A percentile compares a stretch with the other conserved stretches of the same genome.
phyloP scores from a whole-genome alignment of 2,797 vertebrate genomes.

The Sciurus vulgaris region DNA sequence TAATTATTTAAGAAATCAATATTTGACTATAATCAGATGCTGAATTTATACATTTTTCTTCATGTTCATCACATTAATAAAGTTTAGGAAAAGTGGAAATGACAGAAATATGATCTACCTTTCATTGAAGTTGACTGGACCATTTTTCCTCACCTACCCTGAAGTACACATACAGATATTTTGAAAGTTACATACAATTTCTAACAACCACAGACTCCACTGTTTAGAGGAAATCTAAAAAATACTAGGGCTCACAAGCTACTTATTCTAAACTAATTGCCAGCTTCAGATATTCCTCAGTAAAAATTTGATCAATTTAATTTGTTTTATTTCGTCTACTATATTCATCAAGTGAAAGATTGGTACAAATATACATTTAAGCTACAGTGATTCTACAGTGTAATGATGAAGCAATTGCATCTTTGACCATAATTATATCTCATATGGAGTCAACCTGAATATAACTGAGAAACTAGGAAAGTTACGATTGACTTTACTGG shows the following conservation, averaged over 20 bases:
- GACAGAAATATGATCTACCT: not conserved
- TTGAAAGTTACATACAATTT: not conserved
- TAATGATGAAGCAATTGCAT: conserved; percentile 53
- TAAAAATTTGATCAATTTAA: conserved; percentile 43
- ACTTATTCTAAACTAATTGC: conserved; percentile 42
- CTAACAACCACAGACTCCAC: not conserved
- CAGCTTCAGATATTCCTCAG: conserved; percentile 43
- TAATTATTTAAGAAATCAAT: not conserved
- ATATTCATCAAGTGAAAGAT: conserved; percentile 55
- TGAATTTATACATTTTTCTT: not conserved
- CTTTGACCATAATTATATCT: conserved; percentile 66
- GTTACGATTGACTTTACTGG: conserved; percentile 72
- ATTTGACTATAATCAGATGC: not conserved
- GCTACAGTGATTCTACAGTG: conserved; percentile 11
- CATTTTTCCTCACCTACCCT: not conserved
- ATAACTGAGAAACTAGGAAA: conserved; percentile 65
- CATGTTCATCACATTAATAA: not conserved
- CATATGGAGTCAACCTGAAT: conserved; percentile 65
- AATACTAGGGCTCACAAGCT: not conserved
- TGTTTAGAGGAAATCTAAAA: conserved; percentile 29
- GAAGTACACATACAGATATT: accelerated
- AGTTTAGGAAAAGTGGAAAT: not conserved
- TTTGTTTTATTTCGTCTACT: conserved; percentile 64
- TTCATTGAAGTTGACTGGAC: not conserved
- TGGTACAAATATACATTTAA: conserved; percentile 30